Percentiles rank a stretch among this genome's conserved stretches.
Conservation (phyloP, 2,888 invertebrate species). For the Tyria jacobaeae region DNA sequence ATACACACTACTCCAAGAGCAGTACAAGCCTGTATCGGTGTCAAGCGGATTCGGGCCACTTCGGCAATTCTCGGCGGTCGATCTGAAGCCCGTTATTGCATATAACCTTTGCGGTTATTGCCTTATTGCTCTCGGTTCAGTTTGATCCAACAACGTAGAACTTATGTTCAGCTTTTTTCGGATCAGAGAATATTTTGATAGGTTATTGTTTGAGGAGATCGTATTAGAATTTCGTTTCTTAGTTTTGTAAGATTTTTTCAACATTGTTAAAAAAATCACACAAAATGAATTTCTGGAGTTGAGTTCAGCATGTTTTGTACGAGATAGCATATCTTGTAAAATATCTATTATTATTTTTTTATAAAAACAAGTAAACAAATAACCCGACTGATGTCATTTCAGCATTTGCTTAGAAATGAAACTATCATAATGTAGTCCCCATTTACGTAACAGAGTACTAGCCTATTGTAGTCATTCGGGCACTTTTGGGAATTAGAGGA, state of each 20-base stretch:
- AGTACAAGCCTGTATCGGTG: conserved; percentile 44
- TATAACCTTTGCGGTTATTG: conserved; percentile 52
- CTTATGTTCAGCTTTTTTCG: conserved; percentile 45
- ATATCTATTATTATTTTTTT: no score
- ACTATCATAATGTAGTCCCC: no score
- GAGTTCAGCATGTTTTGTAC: background rate
- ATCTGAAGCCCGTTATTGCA: conserved; percentile 44
- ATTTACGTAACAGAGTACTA: no score
- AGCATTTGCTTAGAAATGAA: no score
- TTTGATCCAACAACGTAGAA: conserved; percentile 43
- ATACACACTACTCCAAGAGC: conserved; percentile 25
- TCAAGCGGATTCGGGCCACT: conserved; percentile 41
- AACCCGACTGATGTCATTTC: no score
- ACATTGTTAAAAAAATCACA: background rate
- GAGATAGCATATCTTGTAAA: no score
- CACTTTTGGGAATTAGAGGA: no score
- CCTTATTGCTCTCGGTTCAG: conserved; percentile 48
- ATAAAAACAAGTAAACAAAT: background rate
- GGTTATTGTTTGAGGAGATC: conserved; percentile 16
- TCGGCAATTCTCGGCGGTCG: conserved; percentile 38
- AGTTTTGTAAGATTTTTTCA: background rate
- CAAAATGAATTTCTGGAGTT: background rate
- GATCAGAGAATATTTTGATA: conserved; percentile 48
- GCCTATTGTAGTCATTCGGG: no score
- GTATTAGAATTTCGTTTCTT: conserved; percentile 5